Evolutionary conservation across 1,140 invertebrate genomes (phyloP).

Genomic region (Ips nitidus): DNA sequence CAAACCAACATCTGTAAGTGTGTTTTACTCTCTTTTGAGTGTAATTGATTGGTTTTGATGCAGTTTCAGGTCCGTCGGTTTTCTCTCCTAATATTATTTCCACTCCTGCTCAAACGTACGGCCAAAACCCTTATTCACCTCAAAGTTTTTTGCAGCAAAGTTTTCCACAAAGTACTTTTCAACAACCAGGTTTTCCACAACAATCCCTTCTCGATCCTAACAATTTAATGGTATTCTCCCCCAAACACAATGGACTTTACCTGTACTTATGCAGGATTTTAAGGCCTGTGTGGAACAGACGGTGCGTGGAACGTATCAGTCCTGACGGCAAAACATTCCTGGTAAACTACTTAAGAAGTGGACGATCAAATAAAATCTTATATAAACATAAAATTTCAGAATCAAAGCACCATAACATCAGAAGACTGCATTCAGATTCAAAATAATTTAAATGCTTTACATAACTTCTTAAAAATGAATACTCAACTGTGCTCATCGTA

Average conservation of each 20-base stretch:
- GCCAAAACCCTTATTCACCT: conserved; percentile 42
- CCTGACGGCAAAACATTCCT: conserved; percentile 61
- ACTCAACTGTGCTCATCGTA: conserved; percentile 52
- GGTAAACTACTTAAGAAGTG: conserved; percentile 53
- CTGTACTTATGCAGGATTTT: conserved; percentile 85
- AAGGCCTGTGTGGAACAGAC: conserved; percentile 76
- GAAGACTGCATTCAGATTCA: conserved; percentile 63
- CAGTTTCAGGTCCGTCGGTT: conserved; percentile 40
- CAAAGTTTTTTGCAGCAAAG: conserved; percentile 40
- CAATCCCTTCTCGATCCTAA: conserved; percentile 33
- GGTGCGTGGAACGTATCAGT: conserved; percentile 66
- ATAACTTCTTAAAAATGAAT: conserved; percentile 66
- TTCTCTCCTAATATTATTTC: conserved; percentile 49
- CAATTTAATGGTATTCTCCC: conserved; percentile 63
- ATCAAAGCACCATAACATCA: conserved; percentile 56
- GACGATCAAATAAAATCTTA: not conserved
- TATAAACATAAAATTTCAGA: conserved; percentile 30
- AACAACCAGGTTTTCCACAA: conserved; percentile 38
- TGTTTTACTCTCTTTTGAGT: not conserved
- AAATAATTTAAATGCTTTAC: conserved; percentile 62
- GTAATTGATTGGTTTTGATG: conserved; percentile 3
- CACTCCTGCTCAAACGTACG: conserved; percentile 42
- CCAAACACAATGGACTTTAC: conserved; percentile 93
- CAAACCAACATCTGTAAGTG: conserved; percentile 43
- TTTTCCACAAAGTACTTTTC: conserved; percentile 1